Evolutionary conservation across 2,113 vertebrate species (phyloP).

Genomic region (Cathartes aura): DNA sequence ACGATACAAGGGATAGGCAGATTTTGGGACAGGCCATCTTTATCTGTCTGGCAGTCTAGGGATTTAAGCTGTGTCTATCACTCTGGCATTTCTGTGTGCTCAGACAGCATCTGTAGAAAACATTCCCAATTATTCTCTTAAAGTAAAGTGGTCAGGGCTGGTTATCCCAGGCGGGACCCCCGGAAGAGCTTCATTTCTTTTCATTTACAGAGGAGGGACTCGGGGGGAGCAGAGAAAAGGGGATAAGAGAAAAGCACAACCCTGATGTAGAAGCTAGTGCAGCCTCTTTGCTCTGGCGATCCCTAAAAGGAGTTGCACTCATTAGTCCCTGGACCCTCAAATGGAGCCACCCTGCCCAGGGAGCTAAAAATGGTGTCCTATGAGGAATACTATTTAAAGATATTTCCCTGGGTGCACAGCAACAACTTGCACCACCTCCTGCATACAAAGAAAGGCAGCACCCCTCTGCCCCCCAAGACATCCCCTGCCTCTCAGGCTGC

Average conservation of each 20-base stretch:
- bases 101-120: slow-evolving; percentile 35
- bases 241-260: not conserved
- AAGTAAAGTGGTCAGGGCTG: not conserved
- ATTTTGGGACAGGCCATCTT: slow-evolving; percentile 62
- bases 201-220: not conserved
- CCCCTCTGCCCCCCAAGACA: not conserved
- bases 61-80: slow-evolving; percentile 52
- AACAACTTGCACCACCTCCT: not conserved
- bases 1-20: slow-evolving; percentile 65
- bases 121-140: not conserved
- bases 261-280: not conserved
- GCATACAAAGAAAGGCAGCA: not conserved
- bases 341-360: not conserved
- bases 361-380: not conserved
- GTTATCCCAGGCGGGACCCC: not conserved
- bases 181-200: not conserved
- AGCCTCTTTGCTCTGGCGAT: not conserved
- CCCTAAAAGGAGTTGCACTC: not conserved
- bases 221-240: not conserved
- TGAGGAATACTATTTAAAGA: not conserved
- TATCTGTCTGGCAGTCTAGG: slow-evolving; percentile 49
- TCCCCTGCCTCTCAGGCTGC: not conserved
- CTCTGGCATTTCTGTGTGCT: slow-evolving; percentile 1
- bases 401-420: not conserved
- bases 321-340: not conserved